phyloP scores from a whole-genome alignment of 1,140 invertebrate species.

The Planococcus citri region DNA sequence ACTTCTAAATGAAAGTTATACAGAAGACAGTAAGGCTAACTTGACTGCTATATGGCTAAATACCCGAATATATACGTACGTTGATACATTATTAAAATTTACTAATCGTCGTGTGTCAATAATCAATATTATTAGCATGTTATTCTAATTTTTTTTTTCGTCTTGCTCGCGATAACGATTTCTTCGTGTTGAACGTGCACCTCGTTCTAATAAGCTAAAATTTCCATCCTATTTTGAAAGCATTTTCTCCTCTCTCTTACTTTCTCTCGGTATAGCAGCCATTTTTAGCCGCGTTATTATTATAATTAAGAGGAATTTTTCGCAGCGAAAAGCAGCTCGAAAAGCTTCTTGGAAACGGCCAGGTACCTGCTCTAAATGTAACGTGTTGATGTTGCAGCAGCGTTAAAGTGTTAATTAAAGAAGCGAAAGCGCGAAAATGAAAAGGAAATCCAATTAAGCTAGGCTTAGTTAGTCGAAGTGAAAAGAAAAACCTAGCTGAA shows the following conservation, averaged over 20 bases:
- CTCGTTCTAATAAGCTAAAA: too few relatives aligned
- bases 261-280: too few relatives aligned
- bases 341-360: not conserved
- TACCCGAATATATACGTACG: not conserved
- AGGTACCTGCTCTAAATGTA: too few relatives aligned
- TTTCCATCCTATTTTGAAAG: too few relatives aligned
- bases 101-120: not conserved
- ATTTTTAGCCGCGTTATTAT: not conserved
- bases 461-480: too few relatives aligned
- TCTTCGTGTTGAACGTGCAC: too few relatives aligned
- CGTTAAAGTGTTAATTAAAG: not conserved
- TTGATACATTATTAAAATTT: too few relatives aligned
- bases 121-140: not conserved
- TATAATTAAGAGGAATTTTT: slow-evolving; percentile 1
- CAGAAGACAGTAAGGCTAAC: not conserved
- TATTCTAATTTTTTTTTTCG: not conserved
- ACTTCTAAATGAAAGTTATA: not conserved
- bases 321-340: not conserved
- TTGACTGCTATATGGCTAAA: not conserved
- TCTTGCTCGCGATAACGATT: too few relatives aligned
- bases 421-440: not conserved
- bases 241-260: too few relatives aligned
- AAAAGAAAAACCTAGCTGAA: too few relatives aligned
- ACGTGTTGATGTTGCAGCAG: not conserved
- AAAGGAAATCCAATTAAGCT: not conserved